Percentiles rank a stretch among this genome's conserved stretches.
phyloP scores from a whole-genome alignment of 2,797 vertebrate genomes.

The Philypnodon macrostomus region DNA sequence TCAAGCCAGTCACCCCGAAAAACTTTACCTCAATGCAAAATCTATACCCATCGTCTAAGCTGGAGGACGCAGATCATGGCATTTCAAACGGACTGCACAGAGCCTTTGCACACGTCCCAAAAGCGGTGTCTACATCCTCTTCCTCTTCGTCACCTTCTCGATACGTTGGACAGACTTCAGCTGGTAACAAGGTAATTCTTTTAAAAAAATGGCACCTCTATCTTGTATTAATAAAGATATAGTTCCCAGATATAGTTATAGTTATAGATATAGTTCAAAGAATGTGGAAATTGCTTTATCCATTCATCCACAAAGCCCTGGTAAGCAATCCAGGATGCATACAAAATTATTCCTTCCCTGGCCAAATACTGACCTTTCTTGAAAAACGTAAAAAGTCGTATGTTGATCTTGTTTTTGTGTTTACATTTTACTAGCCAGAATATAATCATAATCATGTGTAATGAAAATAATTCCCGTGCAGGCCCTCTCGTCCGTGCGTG shows the following conservation, averaged over 20 bases:
- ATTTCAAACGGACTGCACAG: conserved; percentile 79
- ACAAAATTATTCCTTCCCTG: too few species aligned
- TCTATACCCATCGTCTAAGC: conserved; percentile 85
- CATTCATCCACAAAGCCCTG: too few species aligned
- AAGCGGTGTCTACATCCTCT: conserved; percentile 84
- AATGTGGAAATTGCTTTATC: too few species aligned
- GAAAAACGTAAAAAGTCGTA: too few species aligned
- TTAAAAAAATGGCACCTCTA: too few species aligned
- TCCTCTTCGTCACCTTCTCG: conserved; percentile 84
- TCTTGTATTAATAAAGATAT: too few species aligned
- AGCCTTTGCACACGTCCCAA: conserved; percentile 67
- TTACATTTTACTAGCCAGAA: neutral
- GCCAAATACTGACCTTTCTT: too few species aligned
- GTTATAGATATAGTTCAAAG: too few species aligned
- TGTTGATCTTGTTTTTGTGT: too few species aligned
- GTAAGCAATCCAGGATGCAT: too few species aligned
- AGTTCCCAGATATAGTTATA: too few species aligned
- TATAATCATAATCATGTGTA: too few species aligned
- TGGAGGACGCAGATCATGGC: conserved; percentile 83
- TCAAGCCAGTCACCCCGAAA: conserved; percentile 87
- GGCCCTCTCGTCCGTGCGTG: conserved; percentile 70
- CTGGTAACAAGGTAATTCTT: conserved; percentile 61
- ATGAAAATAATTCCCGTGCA: conserved; percentile 48
- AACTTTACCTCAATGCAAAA: conserved; percentile 94
- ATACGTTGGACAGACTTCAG: conserved; percentile 61